Percentiles rank a stretch among this genome's conserved stretches.
Evolutionary conservation across 1,140 invertebrate genomes (phyloP).

Genomic region (Penaeus vannamei): DNA sequence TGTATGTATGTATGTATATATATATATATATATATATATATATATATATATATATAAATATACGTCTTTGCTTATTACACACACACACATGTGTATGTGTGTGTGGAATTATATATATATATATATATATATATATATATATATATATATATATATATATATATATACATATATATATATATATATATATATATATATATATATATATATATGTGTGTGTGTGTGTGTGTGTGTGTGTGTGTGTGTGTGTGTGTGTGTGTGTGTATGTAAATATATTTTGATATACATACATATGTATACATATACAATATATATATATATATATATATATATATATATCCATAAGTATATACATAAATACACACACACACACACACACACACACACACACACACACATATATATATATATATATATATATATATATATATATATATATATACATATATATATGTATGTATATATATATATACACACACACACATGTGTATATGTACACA

Average conservation of each 20-base stretch:
- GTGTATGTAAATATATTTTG: not conserved
- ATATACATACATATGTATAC: not conserved
- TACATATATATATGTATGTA: no score
- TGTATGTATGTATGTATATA: no score
- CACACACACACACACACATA: no score
- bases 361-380: no score
- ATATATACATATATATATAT: slow-evolving; percentile 21
- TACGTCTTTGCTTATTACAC: not conserved
- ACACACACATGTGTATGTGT: not conserved
- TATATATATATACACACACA: no score
- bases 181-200: slow-evolving; percentile 26
- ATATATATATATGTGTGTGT: not conserved
- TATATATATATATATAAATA: not conserved
- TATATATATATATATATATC: not conserved
- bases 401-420: no score
- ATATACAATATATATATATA: not conserved
- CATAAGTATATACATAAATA: no score
- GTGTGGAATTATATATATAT: not conserved
- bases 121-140: slow-evolving; percentile 11
- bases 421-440: no score
- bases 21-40: not conserved
- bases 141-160: not conserved
- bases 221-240: not conserved
- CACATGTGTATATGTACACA: no score
- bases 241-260: not conserved